Percentiles rank a stretch among this genome's conserved stretches.
phyloP scores from a whole-genome alignment of 2,888 invertebrate species.

The Cheilosia urbana region DNA sequence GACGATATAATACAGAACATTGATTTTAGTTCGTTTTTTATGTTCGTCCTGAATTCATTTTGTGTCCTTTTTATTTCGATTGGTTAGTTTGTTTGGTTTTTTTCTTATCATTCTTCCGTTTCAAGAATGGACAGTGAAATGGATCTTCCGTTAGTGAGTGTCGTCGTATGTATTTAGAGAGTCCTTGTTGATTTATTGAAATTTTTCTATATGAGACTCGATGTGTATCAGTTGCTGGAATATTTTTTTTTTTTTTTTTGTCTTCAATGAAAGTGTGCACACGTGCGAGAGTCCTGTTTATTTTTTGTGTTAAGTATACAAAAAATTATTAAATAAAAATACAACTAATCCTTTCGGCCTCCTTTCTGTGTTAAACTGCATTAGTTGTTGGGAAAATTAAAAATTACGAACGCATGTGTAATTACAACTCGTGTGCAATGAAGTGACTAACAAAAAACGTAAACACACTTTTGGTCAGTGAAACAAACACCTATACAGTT shows the following conservation, averaged over 20 bases:
- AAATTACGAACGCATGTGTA: slow-evolving; percentile 38
- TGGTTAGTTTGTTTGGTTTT: slow-evolving; percentile 7
- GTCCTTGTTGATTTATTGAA: slow-evolving; percentile 9
- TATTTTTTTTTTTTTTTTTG: too few relatives aligned
- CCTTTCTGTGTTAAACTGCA: slow-evolving; percentile 30
- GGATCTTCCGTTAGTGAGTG: slow-evolving; percentile 13
- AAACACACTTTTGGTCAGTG: slow-evolving; percentile 8
- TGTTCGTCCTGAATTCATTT: slow-evolving; percentile 41
- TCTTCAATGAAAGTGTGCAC: too few relatives aligned
- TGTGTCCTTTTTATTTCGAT: slow-evolving; percentile 22
- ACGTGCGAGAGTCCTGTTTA: not conserved
- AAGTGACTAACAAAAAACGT: slow-evolving; percentile 41
- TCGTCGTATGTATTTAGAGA: slow-evolving; percentile 49
- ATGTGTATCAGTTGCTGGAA: too few relatives aligned
- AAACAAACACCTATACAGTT: not conserved
- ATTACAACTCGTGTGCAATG: slow-evolving; percentile 9
- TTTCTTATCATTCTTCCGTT: slow-evolving; percentile 1
- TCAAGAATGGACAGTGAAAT: slow-evolving; percentile 1
- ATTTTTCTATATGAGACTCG: not conserved
- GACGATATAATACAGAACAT: slow-evolving; percentile 57
- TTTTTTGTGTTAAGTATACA: too few relatives aligned
- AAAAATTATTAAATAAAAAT: not conserved
- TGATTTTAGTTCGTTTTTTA: slow-evolving; percentile 51
- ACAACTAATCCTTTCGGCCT: slow-evolving; percentile 8
- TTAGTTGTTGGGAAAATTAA: slow-evolving; percentile 16